Evolutionary conservation across 2,888 invertebrate genomes (phyloP).

Genomic region (Coleophora flavipennella): DNA sequence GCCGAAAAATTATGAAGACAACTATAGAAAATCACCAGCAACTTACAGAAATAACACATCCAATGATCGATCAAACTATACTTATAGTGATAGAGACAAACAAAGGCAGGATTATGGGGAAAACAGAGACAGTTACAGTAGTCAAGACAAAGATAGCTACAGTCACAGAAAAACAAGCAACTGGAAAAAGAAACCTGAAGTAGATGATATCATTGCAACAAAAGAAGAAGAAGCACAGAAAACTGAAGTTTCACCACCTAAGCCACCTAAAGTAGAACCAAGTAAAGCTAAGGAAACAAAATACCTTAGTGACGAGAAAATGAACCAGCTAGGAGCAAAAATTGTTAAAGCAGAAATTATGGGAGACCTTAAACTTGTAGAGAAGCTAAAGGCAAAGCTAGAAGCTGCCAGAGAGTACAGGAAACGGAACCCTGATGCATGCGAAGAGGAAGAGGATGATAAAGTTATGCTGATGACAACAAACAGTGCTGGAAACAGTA

Average conservation of each 20-base stretch:
- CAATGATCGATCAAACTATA: neutral
- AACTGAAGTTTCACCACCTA: conserved; percentile 2
- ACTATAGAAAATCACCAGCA: conserved; percentile 1
- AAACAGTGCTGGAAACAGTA: conserved; percentile 76
- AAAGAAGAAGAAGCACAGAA: conserved; percentile 1
- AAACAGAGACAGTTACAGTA: neutral
- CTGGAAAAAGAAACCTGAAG: conserved; percentile 30
- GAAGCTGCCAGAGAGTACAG: conserved; percentile 76
- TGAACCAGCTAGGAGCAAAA: conserved; percentile 93
- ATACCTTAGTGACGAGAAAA: conserved; percentile 82
- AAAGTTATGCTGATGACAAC: conserved; percentile 79
- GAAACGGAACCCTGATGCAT: conserved; percentile 49
- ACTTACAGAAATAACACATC: neutral
- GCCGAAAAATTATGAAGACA: conserved; percentile 11
- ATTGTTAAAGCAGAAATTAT: conserved; percentile 95
- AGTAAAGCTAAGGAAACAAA: conserved; percentile 21
- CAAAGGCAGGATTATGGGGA: conserved; percentile 7
- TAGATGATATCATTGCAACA: neutral
- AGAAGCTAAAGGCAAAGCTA: conserved; percentile 81
- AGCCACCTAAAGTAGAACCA: neutral
- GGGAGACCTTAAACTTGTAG: conserved; percentile 81
- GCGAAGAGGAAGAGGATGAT: conserved; percentile 49
- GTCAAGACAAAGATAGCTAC: neutral
- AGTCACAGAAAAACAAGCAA: conserved; percentile 19
- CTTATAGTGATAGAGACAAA: neutral